Conservation (phyloP, 2,888 invertebrate species). For the Pseudococcus longispinus region DNA sequence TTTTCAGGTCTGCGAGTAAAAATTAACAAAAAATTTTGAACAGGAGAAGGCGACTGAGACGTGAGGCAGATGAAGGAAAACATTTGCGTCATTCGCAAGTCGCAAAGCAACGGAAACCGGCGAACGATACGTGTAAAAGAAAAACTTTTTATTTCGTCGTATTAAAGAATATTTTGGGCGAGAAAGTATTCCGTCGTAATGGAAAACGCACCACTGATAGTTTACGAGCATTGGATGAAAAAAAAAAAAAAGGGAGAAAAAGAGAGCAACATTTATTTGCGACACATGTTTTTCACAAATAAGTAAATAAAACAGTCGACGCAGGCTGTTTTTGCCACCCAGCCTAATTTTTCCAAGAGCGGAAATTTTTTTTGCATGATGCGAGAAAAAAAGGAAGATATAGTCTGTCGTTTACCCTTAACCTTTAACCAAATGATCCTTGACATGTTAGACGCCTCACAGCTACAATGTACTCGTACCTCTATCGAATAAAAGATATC, state of each 20-base stretch:
- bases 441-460: constrained; percentile 17
- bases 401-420: constrained; percentile 17
- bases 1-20: background rate
- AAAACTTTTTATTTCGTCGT: background rate
- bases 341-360: background rate
- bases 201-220: background rate
- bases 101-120: background rate
- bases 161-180: background rate
- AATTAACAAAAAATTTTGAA: constrained; percentile 2
- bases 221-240: background rate
- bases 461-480: constrained; percentile 11
- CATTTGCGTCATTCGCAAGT: background rate
- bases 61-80: background rate
- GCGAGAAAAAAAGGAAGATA: constrained; percentile 12
- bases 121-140: constrained; percentile 1
- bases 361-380: background rate
- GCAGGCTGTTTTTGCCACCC: background rate
- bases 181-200: background rate
- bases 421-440: constrained; percentile 1
- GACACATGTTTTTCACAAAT: constrained; percentile 10
- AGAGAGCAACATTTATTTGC: background rate
- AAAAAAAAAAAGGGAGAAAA: background rate
- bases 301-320: constrained; percentile 18
- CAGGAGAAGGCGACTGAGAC: background rate
- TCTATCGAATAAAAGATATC: background rate